phyloP scores from a whole-genome alignment of 64 coral and sea anemone genomes.

The Actinia tenebrosa region DNA sequence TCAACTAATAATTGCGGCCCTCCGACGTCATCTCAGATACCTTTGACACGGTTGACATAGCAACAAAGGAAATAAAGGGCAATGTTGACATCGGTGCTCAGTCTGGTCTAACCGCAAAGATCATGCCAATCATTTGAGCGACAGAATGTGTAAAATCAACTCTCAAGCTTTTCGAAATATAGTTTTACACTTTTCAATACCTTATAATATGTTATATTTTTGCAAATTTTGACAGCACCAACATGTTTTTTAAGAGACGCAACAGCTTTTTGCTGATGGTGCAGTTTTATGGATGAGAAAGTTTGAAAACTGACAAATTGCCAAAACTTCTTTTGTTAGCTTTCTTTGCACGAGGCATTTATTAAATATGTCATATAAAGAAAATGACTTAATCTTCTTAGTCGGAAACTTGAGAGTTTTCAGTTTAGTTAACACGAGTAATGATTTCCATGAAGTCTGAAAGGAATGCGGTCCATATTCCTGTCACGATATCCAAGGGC shows the following conservation, averaged over 20 bases:
- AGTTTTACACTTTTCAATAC: neutral
- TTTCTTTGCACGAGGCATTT: neutral
- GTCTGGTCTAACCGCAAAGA: neutral
- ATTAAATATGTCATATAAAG: neutral
- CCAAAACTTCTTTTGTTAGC: neutral
- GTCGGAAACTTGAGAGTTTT: neutral
- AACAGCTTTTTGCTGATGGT: neutral
- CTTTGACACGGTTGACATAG: constrained; percentile 21
- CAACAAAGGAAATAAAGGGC: neutral
- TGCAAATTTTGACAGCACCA: neutral
- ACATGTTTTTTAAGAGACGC: neutral
- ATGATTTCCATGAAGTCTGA: neutral
- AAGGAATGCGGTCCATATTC: neutral
- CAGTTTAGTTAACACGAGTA: neutral
- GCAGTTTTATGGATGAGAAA: constrained; percentile 8
- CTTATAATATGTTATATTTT: neutral
- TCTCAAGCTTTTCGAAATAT: neutral
- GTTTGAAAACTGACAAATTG: neutral
- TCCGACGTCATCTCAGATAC: neutral
- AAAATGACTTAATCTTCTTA: neutral
- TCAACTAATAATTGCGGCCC: neutral
- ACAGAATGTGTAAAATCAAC: neutral
- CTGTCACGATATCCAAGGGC: neutral
- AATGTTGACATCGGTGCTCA: constrained; percentile 10
- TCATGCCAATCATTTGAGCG: neutral